A percentile compares a stretch with the other conserved stretches of the same genome.
phyloP scores from a whole-genome alignment of 1,140 invertebrate species.

The Drosophila nigromelanica region DNA sequence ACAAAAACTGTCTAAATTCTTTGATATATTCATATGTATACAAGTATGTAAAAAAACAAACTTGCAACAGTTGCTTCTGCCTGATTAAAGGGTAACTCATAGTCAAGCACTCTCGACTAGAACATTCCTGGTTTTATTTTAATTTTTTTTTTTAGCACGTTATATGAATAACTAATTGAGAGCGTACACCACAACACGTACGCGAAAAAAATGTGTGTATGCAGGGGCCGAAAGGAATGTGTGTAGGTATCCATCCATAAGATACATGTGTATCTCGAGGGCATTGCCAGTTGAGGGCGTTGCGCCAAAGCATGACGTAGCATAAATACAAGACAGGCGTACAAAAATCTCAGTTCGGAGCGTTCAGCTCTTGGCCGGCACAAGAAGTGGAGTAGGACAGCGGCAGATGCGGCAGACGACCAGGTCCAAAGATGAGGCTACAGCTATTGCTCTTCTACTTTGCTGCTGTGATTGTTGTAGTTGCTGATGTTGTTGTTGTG shows the following conservation, averaged over 20 bases:
- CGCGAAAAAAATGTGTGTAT: conserved; percentile 9
- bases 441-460: neutral
- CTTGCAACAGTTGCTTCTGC: too few relatives aligned
- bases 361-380: conserved; percentile 6
- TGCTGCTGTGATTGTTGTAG: neutral
- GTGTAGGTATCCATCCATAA: conserved; percentile 59
- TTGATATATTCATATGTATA: too few relatives aligned
- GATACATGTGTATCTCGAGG: conserved; percentile 59
- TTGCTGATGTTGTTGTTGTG: neutral
- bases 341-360: conserved; percentile 37
- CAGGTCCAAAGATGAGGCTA: conserved; percentile 33
- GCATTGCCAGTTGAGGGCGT: conserved; percentile 69
- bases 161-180: conserved; percentile 79
- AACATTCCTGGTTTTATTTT: conserved; percentile 10
- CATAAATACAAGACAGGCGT: conserved; percentile 54
- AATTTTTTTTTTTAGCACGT: conserved; percentile 65
- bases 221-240: conserved; percentile 25
- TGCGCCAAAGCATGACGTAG: conserved; percentile 64
- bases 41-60: too few relatives aligned
- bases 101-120: too few relatives aligned
- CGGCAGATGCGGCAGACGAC: conserved; percentile 38
- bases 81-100: too few relatives aligned
- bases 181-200: conserved; percentile 59
- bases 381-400: conserved; percentile 54
- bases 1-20: too few relatives aligned